These are phyloP conservation scores for Scaptomyza tumidula DNA, from an alignment of 2,888 invertebrate genomes.

Conservation along the genomic window DNA sequence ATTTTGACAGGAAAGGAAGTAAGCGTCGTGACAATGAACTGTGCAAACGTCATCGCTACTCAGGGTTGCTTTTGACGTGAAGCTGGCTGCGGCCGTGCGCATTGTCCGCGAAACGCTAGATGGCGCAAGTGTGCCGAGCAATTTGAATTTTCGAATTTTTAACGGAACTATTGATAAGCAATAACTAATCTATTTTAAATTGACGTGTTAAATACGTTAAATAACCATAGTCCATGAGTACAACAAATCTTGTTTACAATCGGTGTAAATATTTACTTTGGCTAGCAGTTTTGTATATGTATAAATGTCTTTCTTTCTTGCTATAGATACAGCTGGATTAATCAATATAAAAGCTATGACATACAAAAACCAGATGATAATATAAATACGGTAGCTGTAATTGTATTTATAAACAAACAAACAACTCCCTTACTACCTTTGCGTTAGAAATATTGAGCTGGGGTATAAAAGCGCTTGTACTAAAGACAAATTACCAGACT, in stretches of 20 bases:
- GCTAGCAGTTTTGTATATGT: background rate
- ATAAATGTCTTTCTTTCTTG: background rate
- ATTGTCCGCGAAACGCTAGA: slow-evolving; percentile 11
- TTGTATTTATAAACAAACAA: background rate
- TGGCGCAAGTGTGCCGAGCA: slow-evolving; percentile 29
- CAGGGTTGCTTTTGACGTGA: slow-evolving; percentile 51
- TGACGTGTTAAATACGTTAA: too few relatives aligned
- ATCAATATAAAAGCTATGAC: background rate
- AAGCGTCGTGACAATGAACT: slow-evolving; percentile 68
- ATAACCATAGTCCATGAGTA: too few relatives aligned
- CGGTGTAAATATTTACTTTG: background rate
- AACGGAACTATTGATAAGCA: background rate
- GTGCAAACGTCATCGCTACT: slow-evolving; percentile 56
- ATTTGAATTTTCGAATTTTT: background rate
- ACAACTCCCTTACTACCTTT: background rate
- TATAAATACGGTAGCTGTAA: background rate
- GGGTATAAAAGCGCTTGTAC: background rate
- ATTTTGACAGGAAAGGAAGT: slow-evolving; percentile 84
- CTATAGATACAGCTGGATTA: background rate
- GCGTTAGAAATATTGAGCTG: background rate
- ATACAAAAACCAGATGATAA: background rate
- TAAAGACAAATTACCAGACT: background rate
- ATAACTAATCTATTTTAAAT: background rate
- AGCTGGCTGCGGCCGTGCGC: slow-evolving; percentile 12
- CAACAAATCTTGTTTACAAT: background rate